Evolutionary conservation across 2,113 vertebrate genomes (phyloP), one percentile per base, ranked within the genome.

Genomic region (Cygnus atratus): DNA sequence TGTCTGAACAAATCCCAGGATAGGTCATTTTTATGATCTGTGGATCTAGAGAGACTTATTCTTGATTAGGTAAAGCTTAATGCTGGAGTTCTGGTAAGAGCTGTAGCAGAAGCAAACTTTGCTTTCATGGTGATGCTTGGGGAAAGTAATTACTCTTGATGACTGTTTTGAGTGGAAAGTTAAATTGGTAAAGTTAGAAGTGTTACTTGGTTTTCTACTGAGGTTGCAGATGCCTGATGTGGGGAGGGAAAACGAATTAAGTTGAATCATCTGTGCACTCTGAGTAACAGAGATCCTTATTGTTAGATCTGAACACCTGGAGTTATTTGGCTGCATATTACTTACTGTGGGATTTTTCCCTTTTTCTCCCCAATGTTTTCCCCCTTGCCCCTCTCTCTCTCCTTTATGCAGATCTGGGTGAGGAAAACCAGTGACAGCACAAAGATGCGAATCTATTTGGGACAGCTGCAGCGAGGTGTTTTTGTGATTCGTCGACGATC

Each of bases 351-450:
- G 22, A n/a, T 44, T 67, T 87, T 87, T 82, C 65, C 33, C 33
- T 76, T 66, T 55, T 73, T 37, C 43, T 44, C 41, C 46, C 22
- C 39, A 9, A 33, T 31, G 11, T 44, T 17, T 67, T 46, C 52
- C 91, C 79, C 37, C 31, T 13, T 55, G 13, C 18, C 3, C 5
- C 0, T 43, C 58, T 68, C 7, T 79, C 19, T 33, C 11, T 13
- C 16, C 88, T 44, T 41, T 6, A 57, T 93, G 21, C 97, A 99
- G 99, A 99, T 99, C 92, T 99, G 99, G 99, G 99, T 99, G 97
- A 99, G 99, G 95, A 99, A 99, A 97, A 99, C 99, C 8, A 99
- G 99, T 3, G 99, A 99, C 98, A 99, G 99, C 96, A 99, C 99
- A 15, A 99, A 99, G 97, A 99, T 99, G 99, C 98, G 99, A 96